Evolutionary conservation across 2,888 invertebrate species (phyloP).

Genomic region (Callimorpha dominula): DNA sequence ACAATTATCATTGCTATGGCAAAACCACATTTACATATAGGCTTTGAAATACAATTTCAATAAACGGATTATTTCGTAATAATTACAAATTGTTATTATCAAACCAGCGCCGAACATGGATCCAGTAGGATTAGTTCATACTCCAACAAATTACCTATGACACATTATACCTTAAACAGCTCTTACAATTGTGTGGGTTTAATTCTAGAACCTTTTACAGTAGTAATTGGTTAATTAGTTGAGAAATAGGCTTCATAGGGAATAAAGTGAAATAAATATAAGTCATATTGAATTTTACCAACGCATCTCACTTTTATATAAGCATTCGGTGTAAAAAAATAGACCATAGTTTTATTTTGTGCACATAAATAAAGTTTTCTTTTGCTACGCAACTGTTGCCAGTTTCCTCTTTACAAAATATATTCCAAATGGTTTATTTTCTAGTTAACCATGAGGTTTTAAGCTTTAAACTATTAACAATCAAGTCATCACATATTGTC

Average conservation of each 20-base stretch:
- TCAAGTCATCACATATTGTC: too few species aligned
- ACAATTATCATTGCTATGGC: neutral
- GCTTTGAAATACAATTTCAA: neutral
- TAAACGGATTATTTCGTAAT: slow-evolving; percentile 4
- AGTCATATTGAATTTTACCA: too few species aligned
- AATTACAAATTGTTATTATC: slow-evolving; percentile 7
- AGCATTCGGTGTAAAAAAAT: too few species aligned
- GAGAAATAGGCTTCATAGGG: neutral
- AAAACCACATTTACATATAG: neutral
- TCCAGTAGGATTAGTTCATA: slow-evolving; percentile 22
- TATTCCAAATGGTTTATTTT: neutral
- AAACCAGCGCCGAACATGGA: neutral
- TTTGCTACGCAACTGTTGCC: neutral
- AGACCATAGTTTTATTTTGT: too few species aligned
- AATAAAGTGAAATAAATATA: neutral
- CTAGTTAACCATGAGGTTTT: too few species aligned
- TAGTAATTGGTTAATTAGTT: slow-evolving; percentile 2
- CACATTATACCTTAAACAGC: slow-evolving; percentile 25
- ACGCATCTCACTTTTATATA: too few species aligned
- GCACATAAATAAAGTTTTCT: neutral
- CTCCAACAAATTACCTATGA: slow-evolving; percentile 1
- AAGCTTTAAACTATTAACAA: too few species aligned
- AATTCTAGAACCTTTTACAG: slow-evolving; percentile 20
- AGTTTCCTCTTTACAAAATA: neutral
- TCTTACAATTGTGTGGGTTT: slow-evolving; percentile 1